phyloP scores from a whole-genome alignment of 2,113 vertebrate species.

The Leptobrachium ailaonicum region DNA sequence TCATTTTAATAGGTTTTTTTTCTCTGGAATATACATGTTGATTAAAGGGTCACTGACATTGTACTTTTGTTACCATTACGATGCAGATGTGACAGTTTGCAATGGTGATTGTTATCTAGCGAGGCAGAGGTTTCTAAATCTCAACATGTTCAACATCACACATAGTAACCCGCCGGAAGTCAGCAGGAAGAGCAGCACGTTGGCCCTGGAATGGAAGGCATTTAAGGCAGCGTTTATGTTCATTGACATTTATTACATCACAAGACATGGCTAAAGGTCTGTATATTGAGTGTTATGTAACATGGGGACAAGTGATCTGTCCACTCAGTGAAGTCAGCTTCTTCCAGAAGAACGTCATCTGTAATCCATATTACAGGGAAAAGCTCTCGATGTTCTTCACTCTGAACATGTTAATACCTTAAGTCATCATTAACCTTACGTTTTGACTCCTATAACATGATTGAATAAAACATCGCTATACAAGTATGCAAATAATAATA shows the following conservation, averaged over 20 bases:
- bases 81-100: neutral
- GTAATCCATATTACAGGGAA: too few relatives aligned
- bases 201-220: slow-evolving; percentile 9
- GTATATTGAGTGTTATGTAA: neutral
- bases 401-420: too few relatives aligned
- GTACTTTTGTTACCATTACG: neutral
- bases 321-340: too few relatives aligned
- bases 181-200: slow-evolving; percentile 18
- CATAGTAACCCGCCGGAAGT: neutral
- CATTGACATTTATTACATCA: neutral
- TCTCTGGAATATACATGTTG: neutral
- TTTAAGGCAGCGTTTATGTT: slow-evolving; percentile 26
- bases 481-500: too few relatives aligned
- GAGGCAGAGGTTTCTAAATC: neutral
- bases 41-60: neutral
- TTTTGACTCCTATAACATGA: too few relatives aligned
- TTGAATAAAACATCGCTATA: too few relatives aligned
- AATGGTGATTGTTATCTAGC: neutral
- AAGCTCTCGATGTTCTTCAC: too few relatives aligned
- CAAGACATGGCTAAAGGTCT: neutral
- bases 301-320: too few relatives aligned
- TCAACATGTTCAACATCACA: neutral
- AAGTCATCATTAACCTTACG: too few relatives aligned
- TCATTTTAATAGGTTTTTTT: neutral
- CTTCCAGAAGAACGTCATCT: too few relatives aligned